Base-by-base conservation (phyloP, 2,797 vertebrate species). In the Mionectes olivaceus region DNA sequence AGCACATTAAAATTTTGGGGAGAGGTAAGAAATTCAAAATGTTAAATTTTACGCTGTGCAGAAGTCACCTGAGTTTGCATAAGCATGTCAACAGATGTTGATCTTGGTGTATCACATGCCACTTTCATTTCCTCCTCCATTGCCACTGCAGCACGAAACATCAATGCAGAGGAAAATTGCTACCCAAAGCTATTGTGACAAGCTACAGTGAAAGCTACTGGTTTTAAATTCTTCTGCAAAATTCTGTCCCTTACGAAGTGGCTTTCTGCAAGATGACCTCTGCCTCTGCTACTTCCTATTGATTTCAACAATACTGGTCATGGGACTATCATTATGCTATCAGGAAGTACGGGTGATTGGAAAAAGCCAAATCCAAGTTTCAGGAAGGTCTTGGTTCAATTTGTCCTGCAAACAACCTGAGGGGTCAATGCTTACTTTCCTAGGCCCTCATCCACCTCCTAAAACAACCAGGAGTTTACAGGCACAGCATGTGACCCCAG, bases 261-360 rank as follows among this genome's bases (percentile, higher is more conserved):
- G 30, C 35, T 61, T 83, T 79, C 57, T 76, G 81, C 24, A 76
- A 78, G 65, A 32, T 50, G 57, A 86, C 61, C 74, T 88, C 44
- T 87, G 73, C 73, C 35, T 70, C 53, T 39, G 52, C 44, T 41
- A 64, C 43, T 78, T 90, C 61, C 78, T 88, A 57, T 25, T 56
- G 49, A 71, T 76, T 77, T 87, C 47, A 90, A 64, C 65, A 88
- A n/a, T n/a, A 27, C 24, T 14, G 53, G n/a, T 75, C 90, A 79
- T 7, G 21, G 52, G 74, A 65, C 59, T 65, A 3, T 35, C 16
- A 11, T 71, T 53, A 46, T 7, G 33, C 16, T 78, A 5, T 50
- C 86, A 83, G 76, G 61, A 90, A 94, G 46, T 16, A 64, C 0
- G 1, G 28, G 28, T 44, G 41, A 55, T 57, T 52, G 64, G 65